These are phyloP conservation scores for Drosophila obscura DNA, from an alignment of 1,140 invertebrate genomes.

Conservation along the genomic window DNA sequence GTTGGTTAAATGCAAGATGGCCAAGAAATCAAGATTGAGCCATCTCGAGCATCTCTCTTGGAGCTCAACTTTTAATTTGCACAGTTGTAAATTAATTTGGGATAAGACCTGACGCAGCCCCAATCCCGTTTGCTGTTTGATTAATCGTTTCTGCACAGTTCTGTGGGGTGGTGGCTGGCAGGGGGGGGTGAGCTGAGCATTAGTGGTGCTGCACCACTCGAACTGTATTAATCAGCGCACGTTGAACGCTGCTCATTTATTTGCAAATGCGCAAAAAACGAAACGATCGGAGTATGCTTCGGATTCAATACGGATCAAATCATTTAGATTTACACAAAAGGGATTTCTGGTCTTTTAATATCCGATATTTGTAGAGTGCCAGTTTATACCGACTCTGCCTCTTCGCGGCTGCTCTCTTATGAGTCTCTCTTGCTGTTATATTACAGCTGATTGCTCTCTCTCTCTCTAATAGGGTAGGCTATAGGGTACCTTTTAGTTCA, in stretches of 20 bases:
- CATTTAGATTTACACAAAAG: background rate
- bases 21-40: slow-evolving; percentile 69
- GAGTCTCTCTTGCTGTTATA: too few relatives aligned
- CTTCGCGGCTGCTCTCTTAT: too few relatives aligned
- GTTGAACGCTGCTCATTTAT: slow-evolving; percentile 76
- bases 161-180: slow-evolving; percentile 8
- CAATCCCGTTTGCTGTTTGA: slow-evolving; percentile 72
- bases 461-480: too few relatives aligned
- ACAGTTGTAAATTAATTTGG: slow-evolving; percentile 72
- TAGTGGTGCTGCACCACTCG: slow-evolving; percentile 24
- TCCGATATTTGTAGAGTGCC: too few relatives aligned
- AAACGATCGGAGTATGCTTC: slow-evolving; percentile 18
- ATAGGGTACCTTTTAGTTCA: slow-evolving; percentile 18
- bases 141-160: slow-evolving; percentile 62
- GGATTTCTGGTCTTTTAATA: slow-evolving; percentile 10
- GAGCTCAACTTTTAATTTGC: slow-evolving; percentile 65
- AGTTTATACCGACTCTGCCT: too few relatives aligned
- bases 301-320: too few relatives aligned
- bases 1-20: slow-evolving; percentile 74
- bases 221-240: slow-evolving; percentile 77
- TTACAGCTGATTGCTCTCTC: too few relatives aligned
- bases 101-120: slow-evolving; percentile 17
- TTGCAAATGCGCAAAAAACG: slow-evolving; percentile 74
- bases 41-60: slow-evolving; percentile 4
- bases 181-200: slow-evolving; percentile 7